Evolutionary conservation across 2,888 invertebrate species (phyloP), one percentile per base, ranked within the genome.

Genomic region (Microctonus hyperodae): DNA sequence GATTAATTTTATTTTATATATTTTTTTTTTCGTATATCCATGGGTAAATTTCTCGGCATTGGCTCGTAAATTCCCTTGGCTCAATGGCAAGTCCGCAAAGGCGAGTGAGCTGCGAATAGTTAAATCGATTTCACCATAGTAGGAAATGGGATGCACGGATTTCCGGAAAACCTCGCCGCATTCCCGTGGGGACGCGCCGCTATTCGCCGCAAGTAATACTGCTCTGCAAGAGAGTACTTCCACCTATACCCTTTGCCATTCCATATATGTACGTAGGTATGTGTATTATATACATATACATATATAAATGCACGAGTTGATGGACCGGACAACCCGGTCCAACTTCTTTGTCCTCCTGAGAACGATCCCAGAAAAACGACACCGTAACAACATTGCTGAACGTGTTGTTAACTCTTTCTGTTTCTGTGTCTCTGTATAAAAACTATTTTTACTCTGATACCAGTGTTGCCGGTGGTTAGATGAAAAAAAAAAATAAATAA

Each of bases 91-190:
- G 56, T 25, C 53, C 44, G 44, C 60, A n/a, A 51, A 48, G 55
- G 55, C 53, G 33, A 67, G 48, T 62, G 44, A 44, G 33, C 57
- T 57, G 67, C 67, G 50, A 67, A 66, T 66, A 55, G 55, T 57
- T 69, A 48, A 65, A 68, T 70, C 64, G 70, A 70, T 68, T 62
- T 55, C 53, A 48, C 65, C 37, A n/a, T 44, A 44, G 61, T 44
- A 58, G 68, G 64, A 69, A 69, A 68, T 64, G 65, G 69, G 69
- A 65, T 67, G 65, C 61, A 62, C 68, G 65, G 69, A 71, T 71
- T 71, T 68, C 67, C 64, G 66, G 61, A 44, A 61, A 59, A 50
- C 60, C 66, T 67, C 60, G 48, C 50, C 61, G 35, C 57, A 65
- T 64, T 60, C 65, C 60, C 61, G 37, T 56, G 68, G 44, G 35